These are phyloP conservation scores for Peromyscus polionotus DNA, from an alignment of 2,113 vertebrate species.

Conservation along the genomic window DNA sequence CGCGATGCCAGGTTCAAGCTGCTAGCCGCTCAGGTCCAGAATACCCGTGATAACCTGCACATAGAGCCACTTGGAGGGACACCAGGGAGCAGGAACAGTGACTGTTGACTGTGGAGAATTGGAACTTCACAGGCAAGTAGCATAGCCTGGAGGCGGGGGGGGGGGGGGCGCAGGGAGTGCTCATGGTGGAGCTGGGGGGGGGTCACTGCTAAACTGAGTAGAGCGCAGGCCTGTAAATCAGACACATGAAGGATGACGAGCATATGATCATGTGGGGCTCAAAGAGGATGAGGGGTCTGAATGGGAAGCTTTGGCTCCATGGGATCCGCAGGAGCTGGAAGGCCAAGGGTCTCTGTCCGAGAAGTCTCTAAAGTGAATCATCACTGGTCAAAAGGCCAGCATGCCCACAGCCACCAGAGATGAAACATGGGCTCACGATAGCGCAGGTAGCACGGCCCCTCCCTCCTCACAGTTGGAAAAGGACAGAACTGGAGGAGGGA, in stretches of 20 bases:
- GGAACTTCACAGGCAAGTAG: neutral
- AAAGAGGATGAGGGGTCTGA: neutral
- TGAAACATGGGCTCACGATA: accelerated
- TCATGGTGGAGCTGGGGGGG: too few species aligned
- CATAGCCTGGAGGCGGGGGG: neutral
- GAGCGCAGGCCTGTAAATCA: accelerated
- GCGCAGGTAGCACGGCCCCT: too few species aligned
- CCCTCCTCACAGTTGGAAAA: neutral
- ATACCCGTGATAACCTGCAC: neutral
- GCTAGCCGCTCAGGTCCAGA: neutral
- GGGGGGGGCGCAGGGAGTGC: too few species aligned
- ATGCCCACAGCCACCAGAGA: neutral
- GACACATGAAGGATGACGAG: neutral
- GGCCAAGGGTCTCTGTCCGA: neutral
- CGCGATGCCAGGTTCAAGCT: neutral
- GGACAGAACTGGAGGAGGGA: neutral
- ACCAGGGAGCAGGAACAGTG: neutral
- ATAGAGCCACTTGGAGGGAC: neutral
- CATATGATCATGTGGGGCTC: too few species aligned
- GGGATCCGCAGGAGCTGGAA: neutral
- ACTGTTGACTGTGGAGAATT: neutral
- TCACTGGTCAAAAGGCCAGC: neutral
- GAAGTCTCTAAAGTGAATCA: neutral
- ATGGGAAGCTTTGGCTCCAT: neutral
- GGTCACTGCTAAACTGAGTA: too few species aligned